A percentile compares a stretch with the other conserved stretches of the same genome.
These are phyloP conservation scores for Clarias magur DNA, from an alignment of 2,113 vertebrate species.

Conservation along the genomic window DNA sequence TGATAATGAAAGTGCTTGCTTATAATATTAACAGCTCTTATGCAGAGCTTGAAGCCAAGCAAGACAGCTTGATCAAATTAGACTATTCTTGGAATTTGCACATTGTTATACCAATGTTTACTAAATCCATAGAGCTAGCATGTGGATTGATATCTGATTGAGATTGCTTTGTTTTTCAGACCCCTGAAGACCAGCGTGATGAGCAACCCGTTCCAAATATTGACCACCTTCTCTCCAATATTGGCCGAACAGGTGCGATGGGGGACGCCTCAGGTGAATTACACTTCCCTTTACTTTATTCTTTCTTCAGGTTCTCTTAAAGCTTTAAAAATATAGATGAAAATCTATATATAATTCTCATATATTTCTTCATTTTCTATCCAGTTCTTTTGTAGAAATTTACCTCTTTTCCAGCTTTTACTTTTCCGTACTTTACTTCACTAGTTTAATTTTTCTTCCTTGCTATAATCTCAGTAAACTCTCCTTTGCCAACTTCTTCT, in stretches of 20 bases:
- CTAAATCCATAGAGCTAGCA: neutral
- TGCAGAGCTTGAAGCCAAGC: neutral
- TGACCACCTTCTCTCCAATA: slow-evolving; percentile 95
- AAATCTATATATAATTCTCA: neutral
- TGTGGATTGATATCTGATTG: neutral
- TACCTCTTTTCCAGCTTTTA: slow-evolving; percentile 16
- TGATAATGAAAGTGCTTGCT: slow-evolving; percentile 18
- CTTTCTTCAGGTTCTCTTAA: neutral
- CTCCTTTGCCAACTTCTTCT: slow-evolving; percentile 48
- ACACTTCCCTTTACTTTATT: neutral
- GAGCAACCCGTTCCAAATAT: slow-evolving; percentile 89
- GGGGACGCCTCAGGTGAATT: slow-evolving; percentile 85
- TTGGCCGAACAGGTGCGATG: slow-evolving; percentile 82
- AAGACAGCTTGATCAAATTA: slow-evolving; percentile 11
- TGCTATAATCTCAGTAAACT: slow-evolving; percentile 22
- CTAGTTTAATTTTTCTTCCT: slow-evolving; percentile 34
- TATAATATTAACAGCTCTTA: slow-evolving; percentile 2
- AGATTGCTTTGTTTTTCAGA: slow-evolving; percentile 64
- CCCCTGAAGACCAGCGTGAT: slow-evolving; percentile 84
- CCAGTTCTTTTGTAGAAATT: neutral
- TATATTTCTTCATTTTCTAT: neutral
- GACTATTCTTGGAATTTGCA: slow-evolving; percentile 2
- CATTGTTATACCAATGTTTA: neutral
- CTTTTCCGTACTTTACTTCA: slow-evolving; percentile 9
- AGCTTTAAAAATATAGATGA: neutral